A percentile compares a stretch with the other conserved stretches of the same genome.
Evolutionary conservation across 2,113 vertebrate genomes (phyloP).

Genomic region (Prinia subflava): DNA sequence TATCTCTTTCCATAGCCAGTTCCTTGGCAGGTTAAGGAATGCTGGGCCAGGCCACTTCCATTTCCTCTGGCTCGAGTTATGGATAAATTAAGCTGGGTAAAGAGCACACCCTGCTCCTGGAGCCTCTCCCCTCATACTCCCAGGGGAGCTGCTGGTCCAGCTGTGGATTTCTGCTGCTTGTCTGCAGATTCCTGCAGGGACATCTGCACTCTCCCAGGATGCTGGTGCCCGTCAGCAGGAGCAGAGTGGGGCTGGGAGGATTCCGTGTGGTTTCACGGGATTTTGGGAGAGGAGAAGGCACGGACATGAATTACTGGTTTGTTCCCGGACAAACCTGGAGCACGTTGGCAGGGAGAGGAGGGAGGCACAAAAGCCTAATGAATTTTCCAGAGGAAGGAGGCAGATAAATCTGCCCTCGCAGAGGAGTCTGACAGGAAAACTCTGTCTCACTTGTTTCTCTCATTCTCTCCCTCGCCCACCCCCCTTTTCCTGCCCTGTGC

Average conservation of each 20-base stretch:
- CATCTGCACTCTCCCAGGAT: background rate
- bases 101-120: background rate
- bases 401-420: background rate
- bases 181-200: background rate
- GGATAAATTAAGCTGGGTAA: background rate
- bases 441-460: background rate
- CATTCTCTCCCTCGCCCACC: background rate
- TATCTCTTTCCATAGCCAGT: background rate
- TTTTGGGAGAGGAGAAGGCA: background rate
- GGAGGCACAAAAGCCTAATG: background rate
- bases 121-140: background rate
- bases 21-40: background rate
- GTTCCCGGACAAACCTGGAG: background rate
- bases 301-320: background rate
- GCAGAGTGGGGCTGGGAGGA: background rate
- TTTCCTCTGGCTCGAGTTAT: background rate
- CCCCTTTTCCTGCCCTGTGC: background rate
- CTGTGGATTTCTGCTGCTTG: background rate
- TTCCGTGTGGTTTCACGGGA: accelerated
- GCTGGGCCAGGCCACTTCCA: background rate
- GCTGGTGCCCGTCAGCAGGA: background rate
- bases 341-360: background rate
- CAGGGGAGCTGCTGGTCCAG: background rate
- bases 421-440: background rate
- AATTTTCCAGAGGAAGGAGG: conserved; percentile 10